These are phyloP conservation scores for Rhinogobius similis DNA, from an alignment of 2,113 vertebrate genomes.

Conservation along the genomic window DNA sequence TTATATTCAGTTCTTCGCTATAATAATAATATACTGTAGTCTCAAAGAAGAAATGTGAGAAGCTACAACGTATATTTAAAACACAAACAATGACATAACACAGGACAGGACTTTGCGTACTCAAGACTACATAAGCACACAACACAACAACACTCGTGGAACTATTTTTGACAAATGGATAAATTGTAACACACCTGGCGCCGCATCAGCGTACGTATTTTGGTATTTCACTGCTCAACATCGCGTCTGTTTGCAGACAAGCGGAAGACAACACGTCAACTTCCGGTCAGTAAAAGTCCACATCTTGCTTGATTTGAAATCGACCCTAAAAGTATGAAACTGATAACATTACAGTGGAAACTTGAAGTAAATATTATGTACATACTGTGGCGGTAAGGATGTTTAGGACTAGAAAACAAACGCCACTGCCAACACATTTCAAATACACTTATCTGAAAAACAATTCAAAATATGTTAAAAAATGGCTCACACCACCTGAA, in stretches of 20 bases:
- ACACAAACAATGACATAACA: neutral
- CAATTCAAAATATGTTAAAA: neutral
- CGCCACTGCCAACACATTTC: no score
- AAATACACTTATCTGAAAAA: no score
- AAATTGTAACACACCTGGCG: neutral
- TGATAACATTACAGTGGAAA: no score
- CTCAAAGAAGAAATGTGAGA: no score
- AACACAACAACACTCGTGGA: neutral
- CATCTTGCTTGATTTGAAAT: no score
- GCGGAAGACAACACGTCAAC: neutral
- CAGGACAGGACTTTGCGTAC: neutral
- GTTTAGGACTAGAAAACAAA: no score
- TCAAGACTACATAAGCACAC: neutral
- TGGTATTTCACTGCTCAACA: neutral
- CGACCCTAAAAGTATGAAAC: no score
- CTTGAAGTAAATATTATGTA: no score
- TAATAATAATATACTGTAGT: no score
- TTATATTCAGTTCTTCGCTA: neutral
- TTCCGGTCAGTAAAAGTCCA: slow-evolving; percentile 36
- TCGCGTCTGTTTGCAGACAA: neutral
- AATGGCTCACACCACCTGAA: neutral
- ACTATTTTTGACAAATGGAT: neutral
- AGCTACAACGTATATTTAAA: no score
- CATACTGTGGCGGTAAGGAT: no score
- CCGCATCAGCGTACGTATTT: slow-evolving; percentile 12